phyloP scores from a whole-genome alignment of 2,113 vertebrate genomes.

The Acanthisitta chloris region DNA sequence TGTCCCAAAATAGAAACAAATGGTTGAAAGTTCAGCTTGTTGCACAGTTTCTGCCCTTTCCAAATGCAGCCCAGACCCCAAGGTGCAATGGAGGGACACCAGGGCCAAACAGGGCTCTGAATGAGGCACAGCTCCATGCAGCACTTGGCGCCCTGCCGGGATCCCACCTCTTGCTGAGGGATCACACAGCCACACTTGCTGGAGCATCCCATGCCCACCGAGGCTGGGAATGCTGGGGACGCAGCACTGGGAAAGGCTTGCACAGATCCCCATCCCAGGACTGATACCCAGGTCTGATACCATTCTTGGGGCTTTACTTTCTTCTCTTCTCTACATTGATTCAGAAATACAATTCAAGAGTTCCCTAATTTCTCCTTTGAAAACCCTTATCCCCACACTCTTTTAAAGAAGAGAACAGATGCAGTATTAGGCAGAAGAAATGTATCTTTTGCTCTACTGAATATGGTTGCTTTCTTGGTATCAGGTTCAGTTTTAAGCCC shows the following conservation, averaged over 20 bases:
- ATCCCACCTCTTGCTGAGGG: not conserved
- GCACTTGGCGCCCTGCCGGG: not conserved
- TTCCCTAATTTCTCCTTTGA: not conserved
- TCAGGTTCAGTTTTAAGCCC: not conserved
- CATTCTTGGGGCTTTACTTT: not conserved
- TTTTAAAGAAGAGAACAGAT: not conserved
- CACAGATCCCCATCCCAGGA: not conserved
- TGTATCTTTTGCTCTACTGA: not conserved
- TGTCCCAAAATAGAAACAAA: not conserved
- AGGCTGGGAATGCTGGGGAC: not conserved
- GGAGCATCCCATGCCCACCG: rapidly evolving
- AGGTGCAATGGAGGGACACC: not conserved
- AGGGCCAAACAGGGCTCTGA: not conserved
- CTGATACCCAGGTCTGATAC: not conserved
- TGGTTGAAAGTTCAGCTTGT: not conserved
- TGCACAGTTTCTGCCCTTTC: not conserved
- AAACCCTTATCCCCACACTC: not conserved
- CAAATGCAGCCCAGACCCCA: not conserved
- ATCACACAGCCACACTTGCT: not conserved
- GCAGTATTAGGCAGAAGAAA: not conserved
- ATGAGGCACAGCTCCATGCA: not conserved
- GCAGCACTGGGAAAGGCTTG: not conserved
- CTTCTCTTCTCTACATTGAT: not conserved
- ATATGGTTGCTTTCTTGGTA: not conserved
- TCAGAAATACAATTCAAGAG: not conserved